Evolutionary conservation across 2,113 vertebrate genomes (phyloP), one percentile per base, ranked within the genome.

Genomic region (Pygoscelis adeliae): DNA sequence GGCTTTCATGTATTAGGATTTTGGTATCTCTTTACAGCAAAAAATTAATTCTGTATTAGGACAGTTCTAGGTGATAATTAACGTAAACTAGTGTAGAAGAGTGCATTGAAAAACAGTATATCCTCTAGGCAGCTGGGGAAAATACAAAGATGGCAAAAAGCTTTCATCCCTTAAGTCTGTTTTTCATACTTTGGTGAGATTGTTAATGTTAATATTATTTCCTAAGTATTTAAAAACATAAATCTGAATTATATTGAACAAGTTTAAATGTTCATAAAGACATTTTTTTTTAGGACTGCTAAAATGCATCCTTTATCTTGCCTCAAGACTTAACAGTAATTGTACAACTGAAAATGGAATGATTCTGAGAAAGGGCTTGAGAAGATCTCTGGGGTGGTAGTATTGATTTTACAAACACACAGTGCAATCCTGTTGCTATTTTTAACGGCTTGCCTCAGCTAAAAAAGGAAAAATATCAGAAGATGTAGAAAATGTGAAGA

Each of bases 401-500:
- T 49, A 87, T 56, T 16, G 4, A 65, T 93, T 83, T 90, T 80
- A 90, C 63, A 90, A 92, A 85, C 29, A 77, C 70, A 47, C 69
- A 30, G 66, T 44, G 50, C 61, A 79, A 77, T 61, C 58, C 47
- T 80, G 59, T 44, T 71, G 49, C 89, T 97, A 91, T 84, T 96
- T 97, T 95, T 92, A 95, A 76, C 2, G 3, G 36, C 19, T 12
- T 96, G 32, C 53, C 65, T 91, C 82, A 89, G 78, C 58, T 93
- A 47, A 90, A 84, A 94, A 84, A 92, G 73, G 81, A 88, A 93
- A 89, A 92, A 93, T 89, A 83, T 49, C 94, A 96, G 73, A 82
- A 69, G 46, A 85, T 94, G 91, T 62, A 92, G 94, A 94, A 97
- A 95, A 96, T 53, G 32, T 69, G 52, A 96, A 93, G 83, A 97